Conservation (phyloP, 2,113 vertebrate genomes). For the Campylomormyrus numenius region DNA sequence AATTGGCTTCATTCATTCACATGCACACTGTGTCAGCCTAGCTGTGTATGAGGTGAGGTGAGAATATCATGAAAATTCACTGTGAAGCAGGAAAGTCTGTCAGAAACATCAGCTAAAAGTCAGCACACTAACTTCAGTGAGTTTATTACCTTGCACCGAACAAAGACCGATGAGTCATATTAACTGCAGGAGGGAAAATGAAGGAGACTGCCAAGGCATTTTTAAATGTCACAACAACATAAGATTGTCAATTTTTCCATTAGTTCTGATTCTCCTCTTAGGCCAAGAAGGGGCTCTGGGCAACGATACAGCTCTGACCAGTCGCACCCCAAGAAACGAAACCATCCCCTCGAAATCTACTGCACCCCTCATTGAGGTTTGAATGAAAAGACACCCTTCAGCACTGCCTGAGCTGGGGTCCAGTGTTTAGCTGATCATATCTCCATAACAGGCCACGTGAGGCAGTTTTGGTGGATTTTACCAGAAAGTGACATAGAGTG, state of each 20-base stretch:
- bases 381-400: neutral
- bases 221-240: neutral
- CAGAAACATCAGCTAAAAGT: neutral
- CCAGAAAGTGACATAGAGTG: neutral
- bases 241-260: neutral
- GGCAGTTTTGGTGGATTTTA: neutral
- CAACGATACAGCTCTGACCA: neutral
- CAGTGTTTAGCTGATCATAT: slow-evolving; percentile 6
- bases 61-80: neutral
- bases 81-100: neutral
- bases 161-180: neutral
- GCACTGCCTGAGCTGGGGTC: neutral
- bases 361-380: neutral
- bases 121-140: neutral
- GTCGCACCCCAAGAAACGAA: neutral
- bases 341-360: neutral
- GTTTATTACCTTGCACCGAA: neutral
- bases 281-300: neutral
- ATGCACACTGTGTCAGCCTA: neutral
- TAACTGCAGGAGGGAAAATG: neutral
- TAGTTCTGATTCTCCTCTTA: neutral
- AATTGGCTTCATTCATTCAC: neutral
- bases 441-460: neutral
- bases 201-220: neutral
- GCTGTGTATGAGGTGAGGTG: neutral